phyloP scores from a whole-genome alignment of 2,797 vertebrate genomes.

The Oreochromis grahami region DNA sequence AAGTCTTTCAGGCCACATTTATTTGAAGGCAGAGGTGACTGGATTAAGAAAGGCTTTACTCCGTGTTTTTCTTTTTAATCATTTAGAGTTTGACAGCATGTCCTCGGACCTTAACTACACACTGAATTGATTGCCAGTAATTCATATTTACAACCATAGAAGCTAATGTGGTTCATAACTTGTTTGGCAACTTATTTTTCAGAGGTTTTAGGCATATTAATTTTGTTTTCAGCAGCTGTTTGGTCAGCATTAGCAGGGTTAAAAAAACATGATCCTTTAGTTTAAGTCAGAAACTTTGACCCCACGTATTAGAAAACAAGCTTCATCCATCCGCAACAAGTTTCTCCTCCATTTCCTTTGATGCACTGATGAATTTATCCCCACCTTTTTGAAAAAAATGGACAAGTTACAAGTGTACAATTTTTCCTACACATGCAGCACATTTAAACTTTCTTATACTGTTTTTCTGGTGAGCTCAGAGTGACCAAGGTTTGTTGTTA shows the following conservation, averaged over 20 bases:
- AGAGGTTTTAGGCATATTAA: not conserved
- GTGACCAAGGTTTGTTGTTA: not conserved
- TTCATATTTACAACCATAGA: not conserved
- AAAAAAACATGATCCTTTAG: not conserved
- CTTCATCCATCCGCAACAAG: not conserved
- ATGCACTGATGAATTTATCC: not conserved
- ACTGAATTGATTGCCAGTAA: not conserved
- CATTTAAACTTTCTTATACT: not conserved
- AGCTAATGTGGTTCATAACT: not conserved
- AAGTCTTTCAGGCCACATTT: not conserved
- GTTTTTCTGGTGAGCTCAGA: not conserved
- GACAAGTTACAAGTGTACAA: not conserved
- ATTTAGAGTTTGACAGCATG: not conserved
- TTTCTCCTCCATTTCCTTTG: not conserved
- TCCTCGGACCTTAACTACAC: not conserved
- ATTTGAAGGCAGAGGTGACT: not conserved
- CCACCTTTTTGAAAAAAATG: not conserved
- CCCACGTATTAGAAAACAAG: not conserved
- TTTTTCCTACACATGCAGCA: not conserved
- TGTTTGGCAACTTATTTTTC: not conserved
- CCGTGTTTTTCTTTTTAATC: not conserved
- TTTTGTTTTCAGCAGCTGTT: not conserved
- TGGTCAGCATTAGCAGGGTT: not conserved
- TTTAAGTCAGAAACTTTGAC: not conserved
- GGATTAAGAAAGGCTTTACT: not conserved